phyloP scores from a whole-genome alignment of 2,888 invertebrate genomes.

The Eugnorisma glareosa region DNA sequence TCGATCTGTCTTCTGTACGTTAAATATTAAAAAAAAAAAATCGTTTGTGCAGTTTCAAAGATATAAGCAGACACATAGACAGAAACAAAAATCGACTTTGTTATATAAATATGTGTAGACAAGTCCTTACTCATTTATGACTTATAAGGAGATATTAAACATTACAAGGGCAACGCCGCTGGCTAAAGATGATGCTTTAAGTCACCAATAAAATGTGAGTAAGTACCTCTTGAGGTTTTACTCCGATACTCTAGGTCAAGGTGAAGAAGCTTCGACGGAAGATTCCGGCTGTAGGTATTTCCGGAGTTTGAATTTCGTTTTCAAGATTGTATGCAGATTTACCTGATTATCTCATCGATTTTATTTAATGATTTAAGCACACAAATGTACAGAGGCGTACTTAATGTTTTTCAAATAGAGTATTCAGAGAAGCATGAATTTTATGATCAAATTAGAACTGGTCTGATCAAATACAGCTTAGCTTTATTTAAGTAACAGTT shows the following conservation, averaged over 20 bases:
- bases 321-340: not conserved
- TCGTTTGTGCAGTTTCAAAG: not conserved
- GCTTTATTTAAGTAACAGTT: not conserved
- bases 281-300: constrained; percentile 27
- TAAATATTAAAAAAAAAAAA: not conserved
- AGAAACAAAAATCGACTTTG: not conserved
- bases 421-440: not conserved
- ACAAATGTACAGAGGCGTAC: not conserved
- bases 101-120: not conserved
- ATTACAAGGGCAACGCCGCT: constrained; percentile 42
- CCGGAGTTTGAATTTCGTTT: constrained; percentile 30
- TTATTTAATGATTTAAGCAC: not conserved
- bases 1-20: not conserved
- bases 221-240: constrained; percentile 42
- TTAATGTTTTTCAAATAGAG: not conserved
- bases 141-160: constrained; percentile 13
- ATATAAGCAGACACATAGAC: not conserved
- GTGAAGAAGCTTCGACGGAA: constrained; percentile 22
- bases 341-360: not conserved
- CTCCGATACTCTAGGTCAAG: constrained; percentile 46
- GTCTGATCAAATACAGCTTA: not conserved
- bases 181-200: constrained; percentile 31
- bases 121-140: constrained; percentile 16
- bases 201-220: constrained; percentile 17
- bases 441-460: not conserved